Evolutionary conservation across 2,113 vertebrate species (phyloP), one percentile per base, ranked within the genome.

Genomic region (Neotragus pygmaeus): DNA sequence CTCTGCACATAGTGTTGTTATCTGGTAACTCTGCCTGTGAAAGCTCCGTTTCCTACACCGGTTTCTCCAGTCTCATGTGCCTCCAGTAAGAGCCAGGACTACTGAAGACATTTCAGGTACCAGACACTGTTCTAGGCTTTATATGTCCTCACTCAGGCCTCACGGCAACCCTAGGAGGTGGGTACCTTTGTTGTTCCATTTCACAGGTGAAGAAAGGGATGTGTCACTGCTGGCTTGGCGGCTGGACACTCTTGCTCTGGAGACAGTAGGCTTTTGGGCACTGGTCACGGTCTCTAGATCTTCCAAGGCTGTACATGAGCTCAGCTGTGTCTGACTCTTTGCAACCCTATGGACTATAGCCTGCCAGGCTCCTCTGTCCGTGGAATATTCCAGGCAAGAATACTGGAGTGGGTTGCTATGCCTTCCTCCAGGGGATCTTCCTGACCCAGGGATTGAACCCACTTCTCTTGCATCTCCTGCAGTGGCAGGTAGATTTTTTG

Each of bases 1-100:
- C 47, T 58, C 21, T 6, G 2, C 43, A 1, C 6, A 2, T 1
- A 0, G 0, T 15, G n/a, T 27, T 78, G 45, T 19, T 8, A 2
- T 28, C 45, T 27, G 49, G 14, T 60, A 39, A 33, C 60, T 33
- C 47, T 57, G 89, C 43, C 39, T 47, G 82, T 16, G 6, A 28
- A 82, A 33, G 39, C 51, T 19, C 2, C 1, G 43, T 57, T 66
- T 80, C 62, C 43, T 5, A 0, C 43, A 25, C 9, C 2, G n/a
- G 11, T 58, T 30, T 60, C 11, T 47, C 43, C 14, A 4, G 27
- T 17, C 23, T n/a, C 51, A 39, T 3, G 66, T 1, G 19, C 14
- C 43, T 43, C 84, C 30, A 1, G 3, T 7, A 13, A 77, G 36
- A 51, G 83, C 86, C 0, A 3, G 36, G 30, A 4, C 13, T 12